A percentile compares a stretch with the other conserved stretches of the same genome.
Evolutionary conservation across 2,113 vertebrate genomes (phyloP).

Genomic region (Planiliza haematocheilus): DNA sequence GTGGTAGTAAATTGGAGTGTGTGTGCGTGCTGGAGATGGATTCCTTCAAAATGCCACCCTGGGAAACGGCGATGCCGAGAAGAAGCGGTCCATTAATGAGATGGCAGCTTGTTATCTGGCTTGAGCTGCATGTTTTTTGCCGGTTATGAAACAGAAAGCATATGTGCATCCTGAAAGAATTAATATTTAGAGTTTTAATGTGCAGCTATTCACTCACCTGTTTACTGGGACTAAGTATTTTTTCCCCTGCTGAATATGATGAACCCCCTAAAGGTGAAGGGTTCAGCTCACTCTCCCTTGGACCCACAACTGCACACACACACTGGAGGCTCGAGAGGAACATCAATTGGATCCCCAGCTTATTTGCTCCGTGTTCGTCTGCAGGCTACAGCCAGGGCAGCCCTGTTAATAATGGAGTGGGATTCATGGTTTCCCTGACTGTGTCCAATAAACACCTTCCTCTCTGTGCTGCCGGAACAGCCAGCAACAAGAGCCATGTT

Average conservation of each 20-base stretch:
- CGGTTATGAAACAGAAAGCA: too few species aligned
- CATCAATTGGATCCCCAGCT: slow-evolving; percentile 53
- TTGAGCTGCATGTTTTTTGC: slow-evolving; percentile 28
- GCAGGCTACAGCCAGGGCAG: slow-evolving; percentile 32
- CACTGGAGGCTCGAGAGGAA: slow-evolving; percentile 20
- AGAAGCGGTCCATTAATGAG: slow-evolving; percentile 61
- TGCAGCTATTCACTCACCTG: slow-evolving; percentile 6
- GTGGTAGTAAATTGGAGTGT: slow-evolving; percentile 57
- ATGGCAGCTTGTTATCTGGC: slow-evolving; percentile 63
- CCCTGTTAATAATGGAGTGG: slow-evolving; percentile 60
- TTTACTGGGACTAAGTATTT: slow-evolving; percentile 19
- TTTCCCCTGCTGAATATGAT: slow-evolving; percentile 31
- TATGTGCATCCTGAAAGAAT: slow-evolving; percentile 6
- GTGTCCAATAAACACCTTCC: slow-evolving; percentile 69
- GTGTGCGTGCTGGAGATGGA: slow-evolving; percentile 48
- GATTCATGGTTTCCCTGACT: slow-evolving; percentile 48
- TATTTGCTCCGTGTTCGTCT: slow-evolving; percentile 71
- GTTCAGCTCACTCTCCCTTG: slow-evolving; percentile 15
- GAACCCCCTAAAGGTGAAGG: slow-evolving; percentile 27
- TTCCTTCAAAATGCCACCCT: slow-evolving; percentile 54
- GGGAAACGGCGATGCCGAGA: slow-evolving; percentile 39
- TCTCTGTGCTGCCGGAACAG: slow-evolving; percentile 62
- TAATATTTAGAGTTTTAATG: slow-evolving; percentile 11
- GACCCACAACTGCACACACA: slow-evolving; percentile 28
- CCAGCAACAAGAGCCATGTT: slow-evolving; percentile 57